Evolutionary conservation across 2,797 vertebrate species (phyloP).

Genomic region (Girardinus metallicus): DNA sequence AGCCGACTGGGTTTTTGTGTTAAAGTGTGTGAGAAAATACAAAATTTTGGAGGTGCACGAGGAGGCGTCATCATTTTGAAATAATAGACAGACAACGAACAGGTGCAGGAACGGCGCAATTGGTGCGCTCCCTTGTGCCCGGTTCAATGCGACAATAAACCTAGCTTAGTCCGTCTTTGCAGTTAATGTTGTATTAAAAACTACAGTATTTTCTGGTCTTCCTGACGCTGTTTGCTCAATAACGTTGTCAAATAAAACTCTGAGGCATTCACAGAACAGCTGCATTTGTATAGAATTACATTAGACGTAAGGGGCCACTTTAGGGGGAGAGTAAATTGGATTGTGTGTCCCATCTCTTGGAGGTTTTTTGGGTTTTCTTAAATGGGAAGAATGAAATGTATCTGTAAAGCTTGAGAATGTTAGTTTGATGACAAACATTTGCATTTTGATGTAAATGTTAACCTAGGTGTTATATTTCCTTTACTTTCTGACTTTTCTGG

Average conservation of each 20-base stretch:
- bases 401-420: neutral
- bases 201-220: too few species aligned
- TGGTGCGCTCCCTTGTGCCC: neutral
- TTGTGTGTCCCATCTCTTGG: neutral
- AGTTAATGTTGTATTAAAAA: too few species aligned
- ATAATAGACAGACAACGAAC: too few species aligned
- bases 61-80: too few species aligned
- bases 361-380: neutral
- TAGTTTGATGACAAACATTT: neutral
- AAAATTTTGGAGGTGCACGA: too few species aligned
- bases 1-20: too few species aligned
- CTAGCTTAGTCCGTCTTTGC: too few species aligned
- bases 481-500: neutral
- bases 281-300: neutral
- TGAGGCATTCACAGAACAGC: neutral
- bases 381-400: neutral
- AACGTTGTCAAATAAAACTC: neutral
- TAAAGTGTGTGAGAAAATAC: too few species aligned
- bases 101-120: too few species aligned
- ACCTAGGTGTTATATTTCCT: neutral
- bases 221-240: neutral
- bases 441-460: neutral
- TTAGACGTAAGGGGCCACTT: neutral
- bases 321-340: neutral
- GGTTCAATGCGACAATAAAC: too few species aligned